These are phyloP conservation scores for Tadarida brasiliensis DNA, from an alignment of 2,797 vertebrate genomes.

Conservation along the genomic window DNA sequence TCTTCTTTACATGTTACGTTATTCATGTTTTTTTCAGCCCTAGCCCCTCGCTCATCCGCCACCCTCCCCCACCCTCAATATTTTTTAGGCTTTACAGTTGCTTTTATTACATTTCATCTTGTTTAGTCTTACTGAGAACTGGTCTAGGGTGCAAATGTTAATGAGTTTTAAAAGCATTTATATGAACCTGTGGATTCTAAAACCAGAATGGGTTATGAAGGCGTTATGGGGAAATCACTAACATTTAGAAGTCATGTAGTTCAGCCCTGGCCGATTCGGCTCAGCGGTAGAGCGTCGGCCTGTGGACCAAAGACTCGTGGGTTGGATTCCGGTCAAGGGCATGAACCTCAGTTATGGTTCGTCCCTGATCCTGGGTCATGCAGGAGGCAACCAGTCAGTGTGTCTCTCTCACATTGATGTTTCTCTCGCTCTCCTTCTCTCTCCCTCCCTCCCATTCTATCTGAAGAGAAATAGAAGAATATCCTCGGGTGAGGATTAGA, in stretches of 20 bases:
- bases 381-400: too few species aligned
- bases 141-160: constrained; percentile 7
- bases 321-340: too few species aligned
- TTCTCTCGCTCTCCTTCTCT: too few species aligned
- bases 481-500: too few species aligned
- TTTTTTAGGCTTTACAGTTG: constrained; percentile 14
- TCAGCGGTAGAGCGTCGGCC: too few species aligned
- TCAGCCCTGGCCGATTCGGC: not conserved
- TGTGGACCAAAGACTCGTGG: too few species aligned
- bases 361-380: too few species aligned
- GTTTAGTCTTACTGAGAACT: not conserved
- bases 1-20: not conserved
- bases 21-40: constrained; percentile 18
- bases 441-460: too few species aligned
- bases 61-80: not conserved
- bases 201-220: constrained; percentile 7
- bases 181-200: not conserved
- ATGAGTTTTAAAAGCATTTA: constrained; percentile 44
- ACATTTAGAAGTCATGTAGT: not conserved
- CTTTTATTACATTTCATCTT: constrained; percentile 3
- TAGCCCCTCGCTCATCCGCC: not conserved
- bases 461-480: too few species aligned
- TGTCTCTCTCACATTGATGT: too few species aligned
- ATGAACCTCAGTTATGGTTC: too few species aligned
- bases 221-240: not conserved